Evolutionary conservation across 1,140 invertebrate genomes (phyloP).

Genomic region (Acromyrmex charruanus): DNA sequence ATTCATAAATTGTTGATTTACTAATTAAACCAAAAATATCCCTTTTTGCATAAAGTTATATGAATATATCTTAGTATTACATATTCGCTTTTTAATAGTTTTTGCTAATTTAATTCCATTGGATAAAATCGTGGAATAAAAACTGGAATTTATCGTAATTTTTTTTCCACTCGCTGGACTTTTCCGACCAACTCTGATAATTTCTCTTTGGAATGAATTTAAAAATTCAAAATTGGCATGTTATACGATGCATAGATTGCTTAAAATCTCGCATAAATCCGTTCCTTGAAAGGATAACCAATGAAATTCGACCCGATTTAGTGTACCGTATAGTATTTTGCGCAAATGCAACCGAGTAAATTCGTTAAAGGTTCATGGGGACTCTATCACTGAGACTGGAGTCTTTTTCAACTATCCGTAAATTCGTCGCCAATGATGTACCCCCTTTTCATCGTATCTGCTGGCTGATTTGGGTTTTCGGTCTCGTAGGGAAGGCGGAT

Average conservation of each 20-base stretch:
- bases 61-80: no score
- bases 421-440: slow-evolving; percentile 47
- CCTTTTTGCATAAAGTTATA: no score
- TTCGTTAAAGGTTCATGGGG: neutral
- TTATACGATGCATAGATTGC: neutral
- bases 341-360: slow-evolving; percentile 20
- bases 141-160: no score
- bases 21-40: no score
- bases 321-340: neutral
- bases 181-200: no score
- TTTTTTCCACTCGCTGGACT: no score
- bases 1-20: no score
- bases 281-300: neutral
- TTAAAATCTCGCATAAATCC: neutral
- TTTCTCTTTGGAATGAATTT: neutral
- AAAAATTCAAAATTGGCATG: neutral
- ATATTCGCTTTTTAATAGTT: no score
- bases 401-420: slow-evolving; percentile 51
- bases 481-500: slow-evolving; percentile 28
- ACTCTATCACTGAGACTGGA: slow-evolving; percentile 14
- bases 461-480: slow-evolving; percentile 45
- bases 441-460: slow-evolving; percentile 14
- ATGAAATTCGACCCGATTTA: neutral
- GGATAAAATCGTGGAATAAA: no score
- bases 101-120: no score